phyloP scores from a whole-genome alignment of 2,797 vertebrate genomes.

The Paedocypris micromegethes region DNA sequence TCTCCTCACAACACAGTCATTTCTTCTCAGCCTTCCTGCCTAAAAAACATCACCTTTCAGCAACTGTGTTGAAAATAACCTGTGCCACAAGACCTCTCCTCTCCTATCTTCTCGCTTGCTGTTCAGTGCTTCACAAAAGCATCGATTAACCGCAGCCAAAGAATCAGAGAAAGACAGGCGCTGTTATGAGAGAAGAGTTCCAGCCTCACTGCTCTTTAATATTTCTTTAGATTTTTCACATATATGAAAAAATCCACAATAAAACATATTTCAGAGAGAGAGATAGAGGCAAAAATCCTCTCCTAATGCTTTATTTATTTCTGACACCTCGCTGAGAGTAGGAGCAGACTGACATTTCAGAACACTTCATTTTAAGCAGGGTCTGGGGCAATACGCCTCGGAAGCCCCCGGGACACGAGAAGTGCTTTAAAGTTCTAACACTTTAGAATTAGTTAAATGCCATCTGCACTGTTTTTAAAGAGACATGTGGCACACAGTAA shows the following conservation, averaged over 20 bases:
- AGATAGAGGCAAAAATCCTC: no score
- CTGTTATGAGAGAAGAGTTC: slow-evolving; percentile 1
- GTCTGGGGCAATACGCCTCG: slow-evolving; percentile 29
- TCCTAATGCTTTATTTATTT: no score
- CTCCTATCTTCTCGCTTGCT: background rate
- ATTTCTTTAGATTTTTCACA: background rate
- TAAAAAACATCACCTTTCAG: slow-evolving; percentile 26
- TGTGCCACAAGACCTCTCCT: slow-evolving; percentile 20
- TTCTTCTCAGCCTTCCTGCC: slow-evolving; percentile 23
- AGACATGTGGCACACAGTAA: no score
- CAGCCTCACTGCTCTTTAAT: slow-evolving; percentile 24
- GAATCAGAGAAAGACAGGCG: slow-evolving; percentile 26
- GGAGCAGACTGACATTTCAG: slow-evolving; percentile 23
- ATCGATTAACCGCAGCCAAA: slow-evolving; percentile 37
- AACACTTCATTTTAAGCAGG: slow-evolving; percentile 48
- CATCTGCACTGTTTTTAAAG: no score
- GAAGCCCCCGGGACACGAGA: no score
- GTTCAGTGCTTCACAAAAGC: slow-evolving; percentile 19
- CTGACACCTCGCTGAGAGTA: slow-evolving; percentile 20
- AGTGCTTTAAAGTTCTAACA: no score
- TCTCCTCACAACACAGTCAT: slow-evolving; percentile 14
- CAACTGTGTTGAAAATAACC: slow-evolving; percentile 34
- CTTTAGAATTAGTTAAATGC: no score
- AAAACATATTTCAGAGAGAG: no score
- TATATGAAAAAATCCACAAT: no score